phyloP scores from a whole-genome alignment of 1,140 invertebrate genomes.

The Melanaphis sacchari region DNA sequence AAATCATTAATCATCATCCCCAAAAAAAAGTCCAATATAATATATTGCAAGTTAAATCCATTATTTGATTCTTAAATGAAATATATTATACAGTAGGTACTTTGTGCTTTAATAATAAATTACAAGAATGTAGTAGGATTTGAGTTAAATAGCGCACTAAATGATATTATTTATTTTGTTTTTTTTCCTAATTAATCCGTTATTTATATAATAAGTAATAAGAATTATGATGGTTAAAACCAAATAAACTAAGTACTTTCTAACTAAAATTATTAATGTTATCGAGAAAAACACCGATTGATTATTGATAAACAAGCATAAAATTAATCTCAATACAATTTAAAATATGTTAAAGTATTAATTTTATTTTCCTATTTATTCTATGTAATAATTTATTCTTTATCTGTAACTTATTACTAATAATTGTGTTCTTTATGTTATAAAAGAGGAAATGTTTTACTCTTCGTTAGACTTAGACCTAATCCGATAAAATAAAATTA shows the following conservation, averaged over 20 bases:
- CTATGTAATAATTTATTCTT: neutral
- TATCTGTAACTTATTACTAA: neutral
- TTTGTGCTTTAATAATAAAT: conserved; percentile 19
- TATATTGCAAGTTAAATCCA: neutral
- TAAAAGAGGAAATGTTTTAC: neutral
- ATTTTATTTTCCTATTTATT: neutral
- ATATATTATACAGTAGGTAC: neutral
- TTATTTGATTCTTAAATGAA: neutral
- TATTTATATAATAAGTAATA: neutral
- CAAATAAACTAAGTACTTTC: neutral
- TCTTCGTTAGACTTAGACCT: neutral
- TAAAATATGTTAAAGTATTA: neutral
- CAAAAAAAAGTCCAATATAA: neutral
- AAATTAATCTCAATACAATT: neutral
- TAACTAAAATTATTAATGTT: neutral
- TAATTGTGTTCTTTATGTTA: neutral
- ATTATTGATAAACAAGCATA: neutral
- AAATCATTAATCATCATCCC: conserved; percentile 3
- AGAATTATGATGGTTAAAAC: neutral
- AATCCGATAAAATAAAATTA: neutral
- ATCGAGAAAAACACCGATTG: neutral
- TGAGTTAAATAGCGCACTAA: neutral
- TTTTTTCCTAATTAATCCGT: neutral
- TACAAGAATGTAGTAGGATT: neutral
- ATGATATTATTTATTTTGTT: neutral